phyloP scores from a whole-genome alignment of 2,113 vertebrate species.

The Reinhardtius hippoglossoides region DNA sequence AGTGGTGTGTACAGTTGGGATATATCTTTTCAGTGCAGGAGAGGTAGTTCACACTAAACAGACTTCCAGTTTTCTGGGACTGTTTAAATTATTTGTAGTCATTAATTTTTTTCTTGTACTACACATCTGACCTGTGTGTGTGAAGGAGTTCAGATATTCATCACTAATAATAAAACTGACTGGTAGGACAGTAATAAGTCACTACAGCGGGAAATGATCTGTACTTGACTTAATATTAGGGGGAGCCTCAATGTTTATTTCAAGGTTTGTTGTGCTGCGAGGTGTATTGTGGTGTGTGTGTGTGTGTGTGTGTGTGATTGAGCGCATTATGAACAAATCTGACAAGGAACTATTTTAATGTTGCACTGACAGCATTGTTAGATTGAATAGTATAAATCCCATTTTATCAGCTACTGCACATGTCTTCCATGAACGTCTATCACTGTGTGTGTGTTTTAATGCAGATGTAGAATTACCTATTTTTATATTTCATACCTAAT shows the following conservation, averaged over 20 bases:
- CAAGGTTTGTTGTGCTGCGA: too few relatives aligned
- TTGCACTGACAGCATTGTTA: conserved; percentile 3
- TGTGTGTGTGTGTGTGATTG: not conserved
- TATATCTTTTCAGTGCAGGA: not conserved
- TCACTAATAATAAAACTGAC: too few relatives aligned
- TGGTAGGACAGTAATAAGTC: not conserved
- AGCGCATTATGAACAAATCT: not conserved
- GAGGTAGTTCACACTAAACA: not conserved
- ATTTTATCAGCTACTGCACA: not conserved
- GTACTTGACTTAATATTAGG: too few relatives aligned
- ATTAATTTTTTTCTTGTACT: too few relatives aligned
- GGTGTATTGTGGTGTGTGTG: too few relatives aligned
- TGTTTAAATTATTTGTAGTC: too few relatives aligned
- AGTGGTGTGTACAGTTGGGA: not conserved
- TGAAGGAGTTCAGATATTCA: too few relatives aligned
- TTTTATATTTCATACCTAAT: not conserved
- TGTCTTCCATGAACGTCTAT: not conserved
- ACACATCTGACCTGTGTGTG: too few relatives aligned
- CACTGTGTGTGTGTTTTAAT: not conserved
- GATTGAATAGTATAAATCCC: not conserved
- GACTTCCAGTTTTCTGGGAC: not conserved
- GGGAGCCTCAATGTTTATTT: too few relatives aligned
- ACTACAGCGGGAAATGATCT: not conserved
- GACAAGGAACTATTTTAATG: not conserved
- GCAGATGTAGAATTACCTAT: not conserved